Evolutionary conservation across 2,888 invertebrate species (phyloP).

Genomic region (Philereme transversata): DNA sequence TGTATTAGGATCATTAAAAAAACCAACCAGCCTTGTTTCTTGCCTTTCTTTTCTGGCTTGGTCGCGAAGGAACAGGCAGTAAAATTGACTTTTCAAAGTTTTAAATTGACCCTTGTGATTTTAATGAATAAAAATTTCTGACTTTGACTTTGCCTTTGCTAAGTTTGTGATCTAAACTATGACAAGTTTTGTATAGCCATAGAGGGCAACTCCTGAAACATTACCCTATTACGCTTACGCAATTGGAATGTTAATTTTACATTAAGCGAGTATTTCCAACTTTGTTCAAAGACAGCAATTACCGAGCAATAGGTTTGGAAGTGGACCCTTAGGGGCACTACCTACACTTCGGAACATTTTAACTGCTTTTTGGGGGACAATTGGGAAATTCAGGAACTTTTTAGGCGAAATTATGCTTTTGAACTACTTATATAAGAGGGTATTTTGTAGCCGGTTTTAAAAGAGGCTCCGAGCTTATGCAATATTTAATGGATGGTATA

Average conservation of each 20-base stretch:
- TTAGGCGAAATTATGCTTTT: conserved; percentile 15
- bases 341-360: conserved; percentile 21
- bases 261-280: conserved; percentile 12
- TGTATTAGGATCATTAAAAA: no score
- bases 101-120: no score
- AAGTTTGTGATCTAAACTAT: no score
- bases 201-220: neutral
- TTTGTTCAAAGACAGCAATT: conserved; percentile 27
- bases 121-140: no score
- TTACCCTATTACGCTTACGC: neutral
- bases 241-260: conserved; percentile 19
- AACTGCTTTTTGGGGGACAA: conserved; percentile 27
- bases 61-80: no score
- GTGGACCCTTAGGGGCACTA: conserved; percentile 22
- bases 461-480: neutral
- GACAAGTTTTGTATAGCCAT: neutral
- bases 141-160: no score
- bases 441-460: conserved; percentile 3
- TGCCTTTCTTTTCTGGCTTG: no score
- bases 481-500: no score
- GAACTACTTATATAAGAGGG: conserved; percentile 1
- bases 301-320: conserved; percentile 27
- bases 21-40: no score
- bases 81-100: no score
- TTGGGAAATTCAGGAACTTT: conserved; percentile 22